These are phyloP conservation scores for Protodeltote pygarga DNA, from an alignment of 2,888 invertebrate genomes.

Conservation along the genomic window DNA sequence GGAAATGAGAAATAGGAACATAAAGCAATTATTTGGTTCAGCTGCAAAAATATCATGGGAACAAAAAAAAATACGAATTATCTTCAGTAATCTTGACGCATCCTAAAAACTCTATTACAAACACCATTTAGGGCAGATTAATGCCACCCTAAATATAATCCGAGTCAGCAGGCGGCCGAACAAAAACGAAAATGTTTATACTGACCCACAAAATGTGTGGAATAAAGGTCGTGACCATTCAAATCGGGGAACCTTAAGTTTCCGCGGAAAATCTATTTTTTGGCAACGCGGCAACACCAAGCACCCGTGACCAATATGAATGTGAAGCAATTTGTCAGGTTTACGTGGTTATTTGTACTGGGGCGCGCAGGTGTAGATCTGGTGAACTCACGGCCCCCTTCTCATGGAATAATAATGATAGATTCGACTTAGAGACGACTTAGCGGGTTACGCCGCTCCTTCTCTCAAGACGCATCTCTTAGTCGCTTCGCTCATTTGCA, in stretches of 20 bases:
- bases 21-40: slow-evolving; percentile 32
- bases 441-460: slow-evolving; percentile 52
- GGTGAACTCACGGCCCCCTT: slow-evolving; percentile 60
- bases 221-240: slow-evolving; percentile 55
- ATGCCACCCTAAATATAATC: slow-evolving; percentile 53
- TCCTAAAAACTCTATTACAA: slow-evolving; percentile 53
- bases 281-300: slow-evolving; percentile 57
- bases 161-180: slow-evolving; percentile 48
- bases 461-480: slow-evolving; percentile 50
- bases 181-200: slow-evolving; percentile 60
- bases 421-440: slow-evolving; percentile 80
- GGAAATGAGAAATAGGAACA: background rate
- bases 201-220: slow-evolving; percentile 57
- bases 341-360: slow-evolving; percentile 81
- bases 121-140: slow-evolving; percentile 54
- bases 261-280: slow-evolving; percentile 61
- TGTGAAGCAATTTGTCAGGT: slow-evolving; percentile 83
- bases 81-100: slow-evolving; percentile 37
- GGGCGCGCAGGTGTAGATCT: slow-evolving; percentile 76
- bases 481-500: slow-evolving; percentile 59
- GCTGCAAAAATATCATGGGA: slow-evolving; percentile 21
- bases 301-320: slow-evolving; percentile 77
- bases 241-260: slow-evolving; percentile 62
- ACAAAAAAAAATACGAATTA: slow-evolving; percentile 43
- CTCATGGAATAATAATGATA: slow-evolving; percentile 80